phyloP scores from a whole-genome alignment of 92 coral and sea anemone species.

The Siderastrea siderea region DNA sequence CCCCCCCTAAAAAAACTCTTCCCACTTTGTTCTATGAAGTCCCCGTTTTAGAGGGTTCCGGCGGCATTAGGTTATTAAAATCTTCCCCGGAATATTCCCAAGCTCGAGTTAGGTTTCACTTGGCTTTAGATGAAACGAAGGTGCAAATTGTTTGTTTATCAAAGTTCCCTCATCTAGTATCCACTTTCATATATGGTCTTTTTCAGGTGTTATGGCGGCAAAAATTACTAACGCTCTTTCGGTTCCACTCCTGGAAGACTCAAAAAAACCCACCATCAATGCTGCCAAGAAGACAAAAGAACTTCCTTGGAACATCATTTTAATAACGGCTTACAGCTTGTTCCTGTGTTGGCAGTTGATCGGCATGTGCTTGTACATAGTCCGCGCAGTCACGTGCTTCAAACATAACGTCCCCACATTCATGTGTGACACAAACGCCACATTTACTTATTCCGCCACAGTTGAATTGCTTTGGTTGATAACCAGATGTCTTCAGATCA shows the following conservation, averaged over 20 bases:
- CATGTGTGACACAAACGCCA: neutral
- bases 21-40: no score
- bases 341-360: slow-evolving; percentile 12
- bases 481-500: neutral
- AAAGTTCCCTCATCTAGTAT: no score
- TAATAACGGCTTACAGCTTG: neutral
- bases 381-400: neutral
- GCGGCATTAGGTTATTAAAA: no score
- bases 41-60: no score
- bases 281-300: neutral
- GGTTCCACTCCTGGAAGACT: neutral
- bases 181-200: no score
- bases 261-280: neutral
- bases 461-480: neutral
- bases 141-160: no score
- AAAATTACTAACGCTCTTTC: no score
- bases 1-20: no score
- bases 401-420: neutral
- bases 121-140: no score
- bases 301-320: neutral
- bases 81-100: no score
- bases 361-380: neutral
- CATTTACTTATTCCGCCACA: neutral
- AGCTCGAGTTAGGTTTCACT: no score
- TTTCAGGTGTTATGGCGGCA: no score